A percentile compares a stretch with the other conserved stretches of the same genome.
These are phyloP conservation scores for Drosophila triauraria DNA, from an alignment of 1,140 invertebrate species.

Conservation along the genomic window DNA sequence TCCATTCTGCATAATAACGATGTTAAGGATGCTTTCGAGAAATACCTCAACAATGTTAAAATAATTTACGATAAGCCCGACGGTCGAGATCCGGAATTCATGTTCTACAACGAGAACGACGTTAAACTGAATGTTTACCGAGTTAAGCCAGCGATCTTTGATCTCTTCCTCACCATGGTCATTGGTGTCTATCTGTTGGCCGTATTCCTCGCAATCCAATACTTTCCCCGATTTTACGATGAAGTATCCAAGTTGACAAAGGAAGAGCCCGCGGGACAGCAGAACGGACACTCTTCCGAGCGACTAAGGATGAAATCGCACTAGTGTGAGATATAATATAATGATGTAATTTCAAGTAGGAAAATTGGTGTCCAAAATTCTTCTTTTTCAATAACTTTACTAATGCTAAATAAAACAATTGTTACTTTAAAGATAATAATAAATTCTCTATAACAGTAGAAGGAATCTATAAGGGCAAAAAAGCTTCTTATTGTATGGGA, in stretches of 20 bases:
- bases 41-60: conserved; percentile 92
- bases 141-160: conserved; percentile 98
- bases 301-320: conserved; percentile 47
- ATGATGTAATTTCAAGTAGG: conserved; percentile 21
- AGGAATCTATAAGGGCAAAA: not conserved
- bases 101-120: conserved; percentile 94
- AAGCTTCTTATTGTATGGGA: too few species aligned
- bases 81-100: conserved; percentile 96
- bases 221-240: conserved; percentile 88
- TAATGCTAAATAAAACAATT: conserved; percentile 40
- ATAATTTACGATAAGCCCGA: conserved; percentile 90
- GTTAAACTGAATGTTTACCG: conserved; percentile 95
- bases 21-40: conserved; percentile 89
- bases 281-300: conserved; percentile 40
- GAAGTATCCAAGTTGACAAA: conserved; percentile 85
- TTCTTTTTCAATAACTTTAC: conserved; percentile 35
- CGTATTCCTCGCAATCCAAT: conserved; percentile 93
- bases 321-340: conserved; percentile 30
- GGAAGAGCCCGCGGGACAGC: conserved; percentile 26
- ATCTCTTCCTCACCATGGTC: conserved; percentile 95
- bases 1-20: conserved; percentile 81
- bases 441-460: conserved; percentile 25
- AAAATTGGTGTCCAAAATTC: conserved; percentile 31
- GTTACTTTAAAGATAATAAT: conserved; percentile 42
- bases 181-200: conserved; percentile 93